Evolutionary conservation across 2,888 invertebrate genomes (phyloP).

Genomic region (Tortricodes alternella): DNA sequence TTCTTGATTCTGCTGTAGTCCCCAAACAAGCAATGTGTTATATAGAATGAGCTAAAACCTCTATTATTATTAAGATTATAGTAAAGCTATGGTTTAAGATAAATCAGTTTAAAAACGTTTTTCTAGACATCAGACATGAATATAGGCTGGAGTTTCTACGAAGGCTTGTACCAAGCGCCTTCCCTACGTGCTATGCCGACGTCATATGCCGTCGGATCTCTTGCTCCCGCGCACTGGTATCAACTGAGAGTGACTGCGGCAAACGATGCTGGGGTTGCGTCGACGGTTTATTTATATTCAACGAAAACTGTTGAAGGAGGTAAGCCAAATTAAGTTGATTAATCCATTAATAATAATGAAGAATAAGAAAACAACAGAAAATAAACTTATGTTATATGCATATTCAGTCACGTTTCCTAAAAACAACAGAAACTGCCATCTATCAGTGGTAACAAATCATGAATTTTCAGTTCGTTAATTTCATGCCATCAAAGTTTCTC

Average conservation of each 20-base stretch:
- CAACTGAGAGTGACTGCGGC: slow-evolving; percentile 83
- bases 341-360: background rate
- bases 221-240: slow-evolving; percentile 84
- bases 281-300: slow-evolving; percentile 82
- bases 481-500: too few relatives aligned
- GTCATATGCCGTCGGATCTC: slow-evolving; percentile 77
- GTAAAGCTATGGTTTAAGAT: too few relatives aligned
- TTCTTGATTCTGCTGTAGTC: too few relatives aligned
- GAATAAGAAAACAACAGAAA: too few relatives aligned
- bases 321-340: slow-evolving; percentile 48
- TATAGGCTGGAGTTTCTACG: slow-evolving; percentile 70
- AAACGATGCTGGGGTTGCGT: slow-evolving; percentile 85
- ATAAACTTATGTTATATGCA: too few relatives aligned
- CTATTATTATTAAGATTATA: too few relatives aligned
- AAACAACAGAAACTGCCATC: too few relatives aligned
- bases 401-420: too few relatives aligned
- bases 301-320: slow-evolving; percentile 84
- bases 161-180: slow-evolving; percentile 64
- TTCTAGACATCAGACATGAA: slow-evolving; percentile 62
- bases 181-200: slow-evolving; percentile 63
- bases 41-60: too few relatives aligned
- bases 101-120: slow-evolving; percentile 8
- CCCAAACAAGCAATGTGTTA: too few relatives aligned
- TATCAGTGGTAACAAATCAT: too few relatives aligned
- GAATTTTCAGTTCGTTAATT: too few relatives aligned